phyloP scores from a whole-genome alignment of 2,113 vertebrate genomes.

The Hypanus sabinus region DNA sequence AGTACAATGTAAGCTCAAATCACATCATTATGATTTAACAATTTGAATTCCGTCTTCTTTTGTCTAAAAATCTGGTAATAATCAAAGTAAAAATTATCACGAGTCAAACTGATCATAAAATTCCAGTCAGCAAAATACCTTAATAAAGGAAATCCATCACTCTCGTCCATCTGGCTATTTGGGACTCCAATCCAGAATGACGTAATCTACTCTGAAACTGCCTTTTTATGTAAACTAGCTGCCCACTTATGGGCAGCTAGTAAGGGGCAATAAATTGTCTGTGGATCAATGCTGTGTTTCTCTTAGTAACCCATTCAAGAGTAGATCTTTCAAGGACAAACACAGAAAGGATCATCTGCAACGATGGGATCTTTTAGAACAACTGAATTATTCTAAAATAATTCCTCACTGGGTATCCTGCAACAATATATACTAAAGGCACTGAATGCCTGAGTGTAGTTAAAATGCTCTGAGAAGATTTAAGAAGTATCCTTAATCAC shows the following conservation, averaged over 20 bases:
- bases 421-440: background rate
- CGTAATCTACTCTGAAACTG: background rate
- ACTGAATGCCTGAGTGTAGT: background rate
- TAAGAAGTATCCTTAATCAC: background rate
- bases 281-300: background rate
- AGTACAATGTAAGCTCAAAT: background rate
- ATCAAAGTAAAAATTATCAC: background rate
- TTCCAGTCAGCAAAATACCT: background rate
- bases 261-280: background rate
- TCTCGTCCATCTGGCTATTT: background rate
- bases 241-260: background rate
- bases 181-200: background rate
- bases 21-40: background rate
- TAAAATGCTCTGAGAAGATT: background rate
- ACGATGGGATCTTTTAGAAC: background rate
- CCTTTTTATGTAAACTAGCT: background rate
- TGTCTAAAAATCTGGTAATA: background rate
- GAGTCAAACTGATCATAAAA: background rate
- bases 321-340: background rate
- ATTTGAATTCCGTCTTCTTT: background rate
- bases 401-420: background rate
- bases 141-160: background rate
- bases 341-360: background rate
- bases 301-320: background rate
- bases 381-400: background rate